Base-by-base conservation (phyloP, 2,888 invertebrate genomes). In the Pollenia amentaria region DNA sequence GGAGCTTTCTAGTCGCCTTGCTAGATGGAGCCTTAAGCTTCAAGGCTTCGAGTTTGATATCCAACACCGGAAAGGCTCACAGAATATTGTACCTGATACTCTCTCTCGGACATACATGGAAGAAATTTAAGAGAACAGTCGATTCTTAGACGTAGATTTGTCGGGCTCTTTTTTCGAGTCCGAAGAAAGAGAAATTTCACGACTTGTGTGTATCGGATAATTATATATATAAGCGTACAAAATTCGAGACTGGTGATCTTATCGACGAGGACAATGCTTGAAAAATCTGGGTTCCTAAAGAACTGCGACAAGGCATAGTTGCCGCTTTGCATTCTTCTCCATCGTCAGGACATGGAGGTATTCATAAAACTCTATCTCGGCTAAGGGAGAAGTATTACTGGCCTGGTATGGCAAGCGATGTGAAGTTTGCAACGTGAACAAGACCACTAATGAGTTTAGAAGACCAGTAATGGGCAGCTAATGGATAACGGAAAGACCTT, bases 11-110 rank as follows among this genome's bases (percentile, higher is more conserved):
- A n/a, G n/a, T n/a, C n/a, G n/a, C n/a, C n/a, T n/a, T n/a, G n/a
- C n/a, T n/a, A n/a, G n/a, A n/a, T n/a, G n/a, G n/a, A n/a, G n/a
- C n/a, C n/a, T n/a, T n/a, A n/a, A n/a, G 38, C 60, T 86, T 0
- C 79, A 86, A 12, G 40, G 60, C 0, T 77, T 77, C 16, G 57
- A 72, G 1, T 87, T 76, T 62, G 12, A 73, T 0, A 87, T 86
- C 6, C 14, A 72, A 14, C 78, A 86, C 14, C 69, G 69, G 0
- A 86, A 82, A 40, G 82, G 83, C 0, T 64, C 65, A n/a, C 48
- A 38, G 12, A 87, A 87, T 48, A n/a, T 72, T 12, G 87, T 87
- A 0, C 84, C 87, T 0, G 77, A 84, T 21, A 40, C 87, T 10
- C 51, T 87, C 1, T 87, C 79, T 0, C 70, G 79, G 11, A 11